Base-by-base conservation (phyloP, 2,113 vertebrate genomes). In the Nipponia nippon region DNA sequence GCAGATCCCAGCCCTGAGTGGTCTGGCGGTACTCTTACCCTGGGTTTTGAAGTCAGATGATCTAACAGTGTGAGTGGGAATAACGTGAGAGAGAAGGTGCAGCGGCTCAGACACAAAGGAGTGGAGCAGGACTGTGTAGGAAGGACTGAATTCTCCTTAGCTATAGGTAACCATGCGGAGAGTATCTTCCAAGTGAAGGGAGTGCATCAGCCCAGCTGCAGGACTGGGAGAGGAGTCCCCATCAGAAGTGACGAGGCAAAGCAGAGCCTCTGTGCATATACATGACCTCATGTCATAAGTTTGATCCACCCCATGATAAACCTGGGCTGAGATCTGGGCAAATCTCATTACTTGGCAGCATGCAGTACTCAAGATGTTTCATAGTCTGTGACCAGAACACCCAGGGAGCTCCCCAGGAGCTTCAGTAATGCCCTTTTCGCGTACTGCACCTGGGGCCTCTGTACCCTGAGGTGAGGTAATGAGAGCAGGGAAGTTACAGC, bases 11-110 rank as follows among this genome's bases (percentile, higher is more conserved):
- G 15, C 34, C 21, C 19, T 44, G 16, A 49, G 29, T 7, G 22
- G 32, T 49, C 40, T 87, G 22, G 38, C 5, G 3, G 4, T 87
- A 7, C 36, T 46, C 15, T 52, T 19, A 44, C 27, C 1, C 0
- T 8, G 34, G 65, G 29, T 62, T 87, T 66, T 65, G 40, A 42
- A 66, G 65, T 40, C 36, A 59, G 26, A 15, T 29, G 10, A 13
- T 87, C 34, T 56, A 56, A 50, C 14, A 16, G 19, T 19, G 55
- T 42, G 49, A 76, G 44, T 32, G 42, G 50, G 62, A 89, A 38
- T 80, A 76, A 52, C 0, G 1, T 21, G 44, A 87, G 77, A 53
- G 49, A 65, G 23, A 58, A 78, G 36, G 30, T 69, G 58, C 58
- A 23, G 38, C 11, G 32, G 29, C 55, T 87, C 13, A 79, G 49